Conservation (phyloP, 2,888 invertebrate species). For the Myopa tessellatipennis region DNA sequence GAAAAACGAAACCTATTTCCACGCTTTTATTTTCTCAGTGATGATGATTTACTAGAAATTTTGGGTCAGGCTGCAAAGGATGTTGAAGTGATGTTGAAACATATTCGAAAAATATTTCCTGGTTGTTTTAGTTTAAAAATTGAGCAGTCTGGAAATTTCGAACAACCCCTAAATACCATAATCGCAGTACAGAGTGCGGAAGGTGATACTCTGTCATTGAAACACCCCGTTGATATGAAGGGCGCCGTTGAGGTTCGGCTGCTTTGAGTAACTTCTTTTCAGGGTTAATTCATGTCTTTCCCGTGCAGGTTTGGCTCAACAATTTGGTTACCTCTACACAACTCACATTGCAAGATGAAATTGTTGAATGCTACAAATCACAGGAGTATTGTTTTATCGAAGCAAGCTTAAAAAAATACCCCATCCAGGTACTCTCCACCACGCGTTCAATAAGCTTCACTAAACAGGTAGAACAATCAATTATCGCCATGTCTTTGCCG, state of each 20-base stretch:
- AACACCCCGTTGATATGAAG: constrained; percentile 60
- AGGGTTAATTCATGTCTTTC: background rate
- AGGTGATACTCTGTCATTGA: constrained; percentile 61
- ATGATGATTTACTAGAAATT: constrained; percentile 96
- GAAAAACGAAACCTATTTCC: constrained; percentile 95
- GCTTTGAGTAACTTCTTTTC: background rate
- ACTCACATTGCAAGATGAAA: constrained; percentile 77
- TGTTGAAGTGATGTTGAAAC: constrained; percentile 85
- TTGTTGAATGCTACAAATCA: constrained; percentile 72
- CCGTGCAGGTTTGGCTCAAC: constrained; percentile 63
- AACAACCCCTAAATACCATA: constrained; percentile 59
- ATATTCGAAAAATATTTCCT: constrained; percentile 96
- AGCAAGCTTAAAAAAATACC: constrained; percentile 67
- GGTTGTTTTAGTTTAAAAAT: constrained; percentile 85
- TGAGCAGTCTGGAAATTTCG: constrained; percentile 43
- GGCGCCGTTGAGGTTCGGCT: constrained; percentile 63
- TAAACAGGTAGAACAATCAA: constrained; percentile 83
- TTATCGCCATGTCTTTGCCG: constrained; percentile 74
- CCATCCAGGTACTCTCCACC: constrained; percentile 83
- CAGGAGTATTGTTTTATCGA: constrained; percentile 38
- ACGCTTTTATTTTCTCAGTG: constrained; percentile 95
- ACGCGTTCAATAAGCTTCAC: constrained; percentile 89
- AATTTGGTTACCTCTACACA: constrained; percentile 87
- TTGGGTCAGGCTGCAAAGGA: constrained; percentile 93
- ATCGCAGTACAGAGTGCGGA: constrained; percentile 70